Evolutionary conservation across 2,113 vertebrate genomes (phyloP).

Genomic region (Ellobius talpinus): DNA sequence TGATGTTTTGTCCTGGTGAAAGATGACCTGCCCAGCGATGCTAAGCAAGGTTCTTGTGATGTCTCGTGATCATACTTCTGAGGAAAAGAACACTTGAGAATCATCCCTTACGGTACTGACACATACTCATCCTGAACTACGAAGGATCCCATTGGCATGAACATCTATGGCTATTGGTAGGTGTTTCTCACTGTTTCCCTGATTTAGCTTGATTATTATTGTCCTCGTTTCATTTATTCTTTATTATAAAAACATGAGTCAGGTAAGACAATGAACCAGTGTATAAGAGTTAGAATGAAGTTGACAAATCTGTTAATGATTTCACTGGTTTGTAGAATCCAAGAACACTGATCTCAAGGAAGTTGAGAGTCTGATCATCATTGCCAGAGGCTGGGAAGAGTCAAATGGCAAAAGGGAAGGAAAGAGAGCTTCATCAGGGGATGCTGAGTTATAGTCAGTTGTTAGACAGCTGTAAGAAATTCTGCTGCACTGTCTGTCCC

Average conservation of each 20-base stretch:
- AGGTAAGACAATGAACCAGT: neutral
- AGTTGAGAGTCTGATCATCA: neutral
- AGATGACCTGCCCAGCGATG: neutral
- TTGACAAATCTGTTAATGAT: neutral
- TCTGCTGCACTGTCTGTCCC: accelerated
- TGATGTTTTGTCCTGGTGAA: neutral
- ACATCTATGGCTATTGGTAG: neutral
- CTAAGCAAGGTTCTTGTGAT: neutral
- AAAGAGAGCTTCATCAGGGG: neutral
- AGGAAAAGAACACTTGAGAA: neutral
- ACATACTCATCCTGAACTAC: accelerated
- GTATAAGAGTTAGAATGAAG: neutral
- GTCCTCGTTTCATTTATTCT: neutral
- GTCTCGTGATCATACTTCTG: neutral
- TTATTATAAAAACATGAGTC: neutral
- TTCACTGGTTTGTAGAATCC: neutral
- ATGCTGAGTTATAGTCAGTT: neutral
- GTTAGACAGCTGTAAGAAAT: no score
- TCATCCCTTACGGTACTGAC: neutral
- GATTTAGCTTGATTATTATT: neutral
- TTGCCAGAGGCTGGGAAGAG: accelerated
- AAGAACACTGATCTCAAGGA: neutral
- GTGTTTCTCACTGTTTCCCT: neutral
- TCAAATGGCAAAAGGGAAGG: neutral
- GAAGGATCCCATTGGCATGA: neutral